These are phyloP conservation scores for Nomada fabriciana DNA, from an alignment of 2,888 invertebrate genomes.

Conservation along the genomic window DNA sequence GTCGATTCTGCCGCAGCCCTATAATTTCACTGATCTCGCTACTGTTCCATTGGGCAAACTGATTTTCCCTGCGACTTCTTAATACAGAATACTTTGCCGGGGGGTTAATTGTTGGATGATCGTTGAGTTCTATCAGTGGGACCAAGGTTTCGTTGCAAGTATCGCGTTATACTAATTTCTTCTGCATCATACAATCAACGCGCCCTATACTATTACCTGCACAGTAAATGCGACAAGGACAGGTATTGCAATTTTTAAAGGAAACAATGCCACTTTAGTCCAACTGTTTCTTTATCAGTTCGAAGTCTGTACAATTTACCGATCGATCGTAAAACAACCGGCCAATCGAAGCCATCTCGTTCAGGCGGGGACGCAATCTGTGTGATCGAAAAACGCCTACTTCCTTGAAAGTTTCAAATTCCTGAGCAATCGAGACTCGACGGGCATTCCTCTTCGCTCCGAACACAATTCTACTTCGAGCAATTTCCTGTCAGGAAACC, in stretches of 20 bases:
- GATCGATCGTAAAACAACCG: not conserved
- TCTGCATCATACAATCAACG: not conserved
- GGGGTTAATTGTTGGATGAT: not conserved
- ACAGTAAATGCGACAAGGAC: not conserved
- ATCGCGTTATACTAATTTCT: not conserved
- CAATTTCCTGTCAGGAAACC: conserved; percentile 40
- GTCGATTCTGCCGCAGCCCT: not conserved
- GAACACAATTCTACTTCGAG: conserved; percentile 20
- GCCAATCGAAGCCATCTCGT: not conserved
- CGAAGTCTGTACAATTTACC: not conserved
- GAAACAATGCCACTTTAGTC: too few species aligned
- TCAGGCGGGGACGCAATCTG: not conserved
- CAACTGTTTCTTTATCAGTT: not conserved
- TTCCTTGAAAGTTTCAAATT: conserved; percentile 9
- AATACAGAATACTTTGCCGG: not conserved
- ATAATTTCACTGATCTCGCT: not conserved
- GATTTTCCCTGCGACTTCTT: too few species aligned
- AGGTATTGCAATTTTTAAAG: too few species aligned
- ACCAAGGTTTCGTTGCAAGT: conserved; percentile 39
- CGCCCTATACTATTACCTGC: not conserved
- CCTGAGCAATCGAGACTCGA: conserved; percentile 18
- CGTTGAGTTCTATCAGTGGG: conserved; percentile 22
- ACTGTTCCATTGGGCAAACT: not conserved
- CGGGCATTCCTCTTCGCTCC: not conserved
- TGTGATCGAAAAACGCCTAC: not conserved